These are phyloP conservation scores for Ephialtes manifestator DNA, from an alignment of 2,888 invertebrate genomes.

Conservation along the genomic window DNA sequence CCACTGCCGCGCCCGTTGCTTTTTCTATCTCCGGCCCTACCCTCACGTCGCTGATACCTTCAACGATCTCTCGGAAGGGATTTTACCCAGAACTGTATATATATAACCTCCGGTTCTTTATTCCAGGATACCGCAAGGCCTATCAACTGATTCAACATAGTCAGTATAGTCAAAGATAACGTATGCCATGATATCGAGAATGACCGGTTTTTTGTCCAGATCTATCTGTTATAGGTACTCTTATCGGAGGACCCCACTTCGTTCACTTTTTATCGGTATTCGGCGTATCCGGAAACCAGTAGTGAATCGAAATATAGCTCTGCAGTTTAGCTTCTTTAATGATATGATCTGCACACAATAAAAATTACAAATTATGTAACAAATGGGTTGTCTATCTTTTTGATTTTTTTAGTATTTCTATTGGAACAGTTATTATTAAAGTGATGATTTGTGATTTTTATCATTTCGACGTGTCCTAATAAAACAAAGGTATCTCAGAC, in stretches of 20 bases:
- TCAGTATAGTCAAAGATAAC: neutral
- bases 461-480: too few species aligned
- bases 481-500: too few species aligned
- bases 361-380: too few species aligned
- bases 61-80: slow-evolving; percentile 32
- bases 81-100: slow-evolving; percentile 6
- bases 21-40: slow-evolving; percentile 79
- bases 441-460: too few species aligned
- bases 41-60: slow-evolving; percentile 69
- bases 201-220: neutral
- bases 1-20: slow-evolving; percentile 75
- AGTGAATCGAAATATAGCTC: neutral
- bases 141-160: neutral
- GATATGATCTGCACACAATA: too few species aligned
- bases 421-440: too few species aligned
- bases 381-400: too few species aligned
- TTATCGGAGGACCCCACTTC: neutral
- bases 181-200: slow-evolving; percentile 18
- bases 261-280: slow-evolving; percentile 21
- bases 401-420: too few species aligned
- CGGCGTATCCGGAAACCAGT: neutral
- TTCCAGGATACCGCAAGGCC: neutral
- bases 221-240: neutral
- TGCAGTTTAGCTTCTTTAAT: neutral
- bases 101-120: slow-evolving; percentile 4